Evolutionary conservation across 2,888 invertebrate species (phyloP).

Genomic region (Steromphala cineraria): DNA sequence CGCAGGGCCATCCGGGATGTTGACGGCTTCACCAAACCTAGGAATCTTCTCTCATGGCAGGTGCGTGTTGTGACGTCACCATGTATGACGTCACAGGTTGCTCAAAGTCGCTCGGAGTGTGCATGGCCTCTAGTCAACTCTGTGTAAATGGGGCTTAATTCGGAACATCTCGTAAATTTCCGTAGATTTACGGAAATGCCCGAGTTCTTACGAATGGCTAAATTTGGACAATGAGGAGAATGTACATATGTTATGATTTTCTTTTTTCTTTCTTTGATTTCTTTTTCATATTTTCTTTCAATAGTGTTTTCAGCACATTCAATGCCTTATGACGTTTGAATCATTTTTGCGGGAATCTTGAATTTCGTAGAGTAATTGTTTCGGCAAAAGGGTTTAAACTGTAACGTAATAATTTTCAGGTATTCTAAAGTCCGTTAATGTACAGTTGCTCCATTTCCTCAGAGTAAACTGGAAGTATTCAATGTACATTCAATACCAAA

Average conservation of each 20-base stretch:
- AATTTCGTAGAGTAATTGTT: no score
- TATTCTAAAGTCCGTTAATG: background rate
- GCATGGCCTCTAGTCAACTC: background rate
- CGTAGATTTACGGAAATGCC: no score
- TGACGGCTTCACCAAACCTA: conserved; percentile 62
- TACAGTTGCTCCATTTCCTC: background rate
- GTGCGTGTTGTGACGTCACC: conserved; percentile 40
- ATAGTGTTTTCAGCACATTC: background rate
- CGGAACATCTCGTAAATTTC: no score
- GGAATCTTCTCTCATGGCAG: conserved; percentile 66
- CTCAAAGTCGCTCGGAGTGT: background rate
- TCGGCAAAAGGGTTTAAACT: no score
- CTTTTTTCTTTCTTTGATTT: background rate
- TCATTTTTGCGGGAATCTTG: background rate
- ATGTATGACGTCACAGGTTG: no score
- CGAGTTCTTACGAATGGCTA: background rate
- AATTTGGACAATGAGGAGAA: background rate
- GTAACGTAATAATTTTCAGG: no score
- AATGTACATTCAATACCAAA: no score
- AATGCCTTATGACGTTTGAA: background rate
- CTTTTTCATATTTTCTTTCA: background rate
- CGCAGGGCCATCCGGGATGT: conserved; percentile 52
- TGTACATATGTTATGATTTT: background rate
- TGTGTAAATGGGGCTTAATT: no score
- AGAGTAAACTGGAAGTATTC: no score